Base-by-base conservation (phyloP, 2,113 vertebrate species). In the Daboia siamensis region DNA sequence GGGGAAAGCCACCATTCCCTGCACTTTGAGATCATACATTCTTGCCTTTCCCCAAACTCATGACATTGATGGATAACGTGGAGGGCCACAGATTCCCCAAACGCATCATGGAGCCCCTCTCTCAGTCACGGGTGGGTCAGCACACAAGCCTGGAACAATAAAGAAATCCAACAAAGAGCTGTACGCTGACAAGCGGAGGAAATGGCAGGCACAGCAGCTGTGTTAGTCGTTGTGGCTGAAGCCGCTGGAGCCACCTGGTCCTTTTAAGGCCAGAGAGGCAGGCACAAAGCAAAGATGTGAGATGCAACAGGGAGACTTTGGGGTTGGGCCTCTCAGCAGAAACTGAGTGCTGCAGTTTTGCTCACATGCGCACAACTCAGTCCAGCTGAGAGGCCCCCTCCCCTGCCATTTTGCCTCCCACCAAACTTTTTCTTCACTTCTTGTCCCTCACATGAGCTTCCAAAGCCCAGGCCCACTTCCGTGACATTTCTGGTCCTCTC, bases 381-480 rank as follows among this genome's bases (percentile, higher is more conserved):
- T 20, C 4, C 26, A 64, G 0, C 0, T 21, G 20, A 0, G 56
- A 64, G 13, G 0, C 8, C 33, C 15, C 88, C 1, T 44, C 69
- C 54, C 0, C 29, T 2, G 4, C 29, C n/a, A 1, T 24, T 8
- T 0, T 8, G 0, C 0, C 20, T n/a, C 44, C 74, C 7, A 17
- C 4, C 0, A 0, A 33, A 5, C 13, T 69, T 33, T 23, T 11
- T 20, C 11, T 1, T 39, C 29, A 2, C 29, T 64, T n/a, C 86
- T 8, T 5, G 51, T 56, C 1, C 74, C 13, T 87, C 0, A 48
- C 87, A 86, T 85, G 59, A 56, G 87, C 90, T 91, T 93, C 95
- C 94, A 94, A 88, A 33, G 86, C 93, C 94, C 95, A 93, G 93
- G 93, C 94, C 94, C 93, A 90, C 92, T 88, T 92, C 94, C 95